These are phyloP conservation scores for Philonicus albiceps DNA, from an alignment of 2,888 invertebrate species.

Conservation along the genomic window DNA sequence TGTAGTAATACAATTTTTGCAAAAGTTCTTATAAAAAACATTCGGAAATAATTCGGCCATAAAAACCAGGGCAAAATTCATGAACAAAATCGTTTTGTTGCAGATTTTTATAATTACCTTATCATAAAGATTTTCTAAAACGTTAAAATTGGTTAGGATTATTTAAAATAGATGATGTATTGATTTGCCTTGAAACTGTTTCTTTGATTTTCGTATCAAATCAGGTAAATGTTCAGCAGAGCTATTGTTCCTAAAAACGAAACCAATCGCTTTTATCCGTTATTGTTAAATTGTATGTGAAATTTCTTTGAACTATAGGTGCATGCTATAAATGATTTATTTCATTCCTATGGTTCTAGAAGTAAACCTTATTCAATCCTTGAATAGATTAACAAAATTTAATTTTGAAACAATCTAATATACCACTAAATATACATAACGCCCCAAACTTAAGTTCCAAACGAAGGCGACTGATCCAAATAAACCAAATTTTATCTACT, in stretches of 20 bases:
- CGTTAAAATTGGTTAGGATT: too few relatives aligned
- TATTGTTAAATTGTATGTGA: background rate
- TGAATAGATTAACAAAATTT: too few relatives aligned
- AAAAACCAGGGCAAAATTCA: background rate
- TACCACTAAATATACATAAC: too few relatives aligned
- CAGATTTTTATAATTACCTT: too few relatives aligned
- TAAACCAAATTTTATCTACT: too few relatives aligned
- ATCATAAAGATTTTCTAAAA: background rate
- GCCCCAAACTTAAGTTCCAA: too few relatives aligned
- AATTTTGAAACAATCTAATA: too few relatives aligned
- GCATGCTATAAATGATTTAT: background rate
- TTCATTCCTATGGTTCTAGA: background rate
- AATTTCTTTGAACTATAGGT: background rate
- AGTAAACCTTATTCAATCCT: too few relatives aligned
- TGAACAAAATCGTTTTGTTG: background rate
- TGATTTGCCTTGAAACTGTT: too few relatives aligned
- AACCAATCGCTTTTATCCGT: background rate
- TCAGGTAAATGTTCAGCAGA: background rate
- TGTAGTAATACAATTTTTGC: background rate
- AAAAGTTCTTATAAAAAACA: background rate
- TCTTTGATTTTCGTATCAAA: too few relatives aligned
- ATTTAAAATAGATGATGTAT: too few relatives aligned
- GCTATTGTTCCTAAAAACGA: background rate
- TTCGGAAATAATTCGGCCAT: background rate
- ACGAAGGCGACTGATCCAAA: too few relatives aligned